Evolutionary conservation across 2,888 invertebrate genomes (phyloP).

Genomic region (Dione vanillae): DNA sequence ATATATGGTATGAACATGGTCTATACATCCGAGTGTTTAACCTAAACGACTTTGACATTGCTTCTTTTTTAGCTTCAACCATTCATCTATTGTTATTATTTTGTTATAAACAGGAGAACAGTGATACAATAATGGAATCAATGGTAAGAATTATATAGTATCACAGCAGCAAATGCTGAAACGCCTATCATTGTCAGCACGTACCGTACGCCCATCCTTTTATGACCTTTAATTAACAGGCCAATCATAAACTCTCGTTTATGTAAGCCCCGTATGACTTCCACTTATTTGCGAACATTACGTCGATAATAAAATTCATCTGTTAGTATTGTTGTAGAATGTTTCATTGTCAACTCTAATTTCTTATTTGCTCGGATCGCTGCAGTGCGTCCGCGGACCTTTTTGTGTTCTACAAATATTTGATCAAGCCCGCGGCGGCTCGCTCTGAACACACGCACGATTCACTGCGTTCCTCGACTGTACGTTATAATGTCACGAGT

Average conservation of each 20-base stretch:
- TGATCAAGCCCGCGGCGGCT: conserved; percentile 19
- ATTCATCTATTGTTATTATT: no score
- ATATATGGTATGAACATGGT: no score
- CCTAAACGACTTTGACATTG: no score
- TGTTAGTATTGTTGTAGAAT: conserved; percentile 1
- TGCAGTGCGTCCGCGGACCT: conserved; percentile 20
- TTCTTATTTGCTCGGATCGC: conserved; percentile 27
- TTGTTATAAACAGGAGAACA: no score
- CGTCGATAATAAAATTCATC: conserved; percentile 28
- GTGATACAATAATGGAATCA: no score
- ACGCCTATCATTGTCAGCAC: not conserved
- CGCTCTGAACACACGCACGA: conserved; percentile 5
- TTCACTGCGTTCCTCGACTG: not conserved
- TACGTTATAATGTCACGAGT: no score
- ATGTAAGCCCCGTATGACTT: not conserved
- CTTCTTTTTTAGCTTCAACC: no score
- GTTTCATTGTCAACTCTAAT: no score
- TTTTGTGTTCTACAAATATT: conserved; percentile 30
- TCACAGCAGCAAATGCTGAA: no score
- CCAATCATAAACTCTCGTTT: not conserved
- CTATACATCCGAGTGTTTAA: no score
- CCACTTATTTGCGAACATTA: conserved; percentile 12
- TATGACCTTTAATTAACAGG: conserved; percentile 16
- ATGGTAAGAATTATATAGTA: no score
- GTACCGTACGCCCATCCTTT: not conserved